Conservation (phyloP, 2,797 vertebrate genomes). For the Tangara arthus region DNA sequence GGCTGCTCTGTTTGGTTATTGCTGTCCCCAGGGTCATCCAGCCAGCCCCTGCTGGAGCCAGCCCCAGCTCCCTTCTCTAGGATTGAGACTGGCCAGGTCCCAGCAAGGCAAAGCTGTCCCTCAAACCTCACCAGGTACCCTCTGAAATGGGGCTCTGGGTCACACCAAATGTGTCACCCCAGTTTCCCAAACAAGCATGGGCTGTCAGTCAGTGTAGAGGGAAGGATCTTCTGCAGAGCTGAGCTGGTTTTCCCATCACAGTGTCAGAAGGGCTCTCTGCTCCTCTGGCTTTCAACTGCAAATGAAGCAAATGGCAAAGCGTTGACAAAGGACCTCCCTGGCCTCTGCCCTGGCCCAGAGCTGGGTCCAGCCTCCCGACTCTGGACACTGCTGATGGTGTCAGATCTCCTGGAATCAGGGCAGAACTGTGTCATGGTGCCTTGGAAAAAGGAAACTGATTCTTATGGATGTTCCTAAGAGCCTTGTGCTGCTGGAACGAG, state of each 20-base stretch:
- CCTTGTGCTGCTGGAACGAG: background rate
- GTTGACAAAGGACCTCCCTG: background rate
- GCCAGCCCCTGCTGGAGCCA: background rate
- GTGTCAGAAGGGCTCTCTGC: background rate
- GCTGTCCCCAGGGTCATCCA: background rate
- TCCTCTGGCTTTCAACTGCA: slow-evolving; percentile 30
- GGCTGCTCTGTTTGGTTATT: background rate
- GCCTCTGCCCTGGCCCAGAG: background rate
- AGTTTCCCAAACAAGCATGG: background rate
- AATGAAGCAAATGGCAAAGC: slow-evolving; percentile 13
- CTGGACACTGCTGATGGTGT: background rate
- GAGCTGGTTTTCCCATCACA: background rate
- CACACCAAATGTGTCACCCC: background rate
- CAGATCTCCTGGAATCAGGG: background rate
- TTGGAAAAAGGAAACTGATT: background rate
- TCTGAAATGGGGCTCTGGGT: background rate
- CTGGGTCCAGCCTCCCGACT: background rate
- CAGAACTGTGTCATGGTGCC: background rate
- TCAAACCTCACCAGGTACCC: background rate
- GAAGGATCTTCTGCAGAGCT: background rate
- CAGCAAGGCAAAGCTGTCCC: background rate
- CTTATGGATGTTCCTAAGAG: background rate
- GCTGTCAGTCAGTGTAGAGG: background rate
- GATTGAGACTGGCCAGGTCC: background rate
- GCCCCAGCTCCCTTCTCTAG: background rate